Evolutionary conservation across 2,113 vertebrate genomes (phyloP).

Genomic region (Osmerus eperlanus): DNA sequence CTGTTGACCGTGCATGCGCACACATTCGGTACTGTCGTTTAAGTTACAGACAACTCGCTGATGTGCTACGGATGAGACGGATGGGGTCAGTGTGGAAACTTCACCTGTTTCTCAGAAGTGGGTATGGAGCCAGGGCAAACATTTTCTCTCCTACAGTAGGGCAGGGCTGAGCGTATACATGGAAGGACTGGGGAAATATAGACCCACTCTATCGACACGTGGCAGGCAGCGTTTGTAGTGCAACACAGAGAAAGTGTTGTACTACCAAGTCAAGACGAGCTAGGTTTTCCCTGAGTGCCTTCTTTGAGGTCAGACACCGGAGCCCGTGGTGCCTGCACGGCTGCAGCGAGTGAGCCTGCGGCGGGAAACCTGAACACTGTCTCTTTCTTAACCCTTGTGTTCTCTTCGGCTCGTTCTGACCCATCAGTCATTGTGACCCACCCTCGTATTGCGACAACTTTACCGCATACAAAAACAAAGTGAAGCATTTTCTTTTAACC

Average conservation of each 20-base stretch:
- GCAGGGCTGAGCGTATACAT: neutral
- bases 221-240: neutral
- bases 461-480: no score
- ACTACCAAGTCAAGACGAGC: constrained; percentile 8
- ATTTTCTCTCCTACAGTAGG: constrained; percentile 29
- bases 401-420: no score
- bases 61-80: neutral
- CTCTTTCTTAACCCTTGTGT: no score
- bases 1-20: neutral
- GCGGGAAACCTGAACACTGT: neutral
- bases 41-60: neutral
- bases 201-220: neutral
- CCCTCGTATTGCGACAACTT: no score
- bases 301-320: no score
- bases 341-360: neutral
- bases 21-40: neutral
- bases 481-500: no score
- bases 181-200: neutral
- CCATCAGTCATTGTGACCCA: no score
- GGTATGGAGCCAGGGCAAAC: constrained; percentile 15
- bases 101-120: constrained; percentile 14
- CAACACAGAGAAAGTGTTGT: constrained; percentile 13
- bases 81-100: neutral
- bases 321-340: constrained; percentile 13
- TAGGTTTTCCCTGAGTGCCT: neutral